phyloP scores from a whole-genome alignment of 2,113 vertebrate genomes.

The Engraulis encrasicolus region DNA sequence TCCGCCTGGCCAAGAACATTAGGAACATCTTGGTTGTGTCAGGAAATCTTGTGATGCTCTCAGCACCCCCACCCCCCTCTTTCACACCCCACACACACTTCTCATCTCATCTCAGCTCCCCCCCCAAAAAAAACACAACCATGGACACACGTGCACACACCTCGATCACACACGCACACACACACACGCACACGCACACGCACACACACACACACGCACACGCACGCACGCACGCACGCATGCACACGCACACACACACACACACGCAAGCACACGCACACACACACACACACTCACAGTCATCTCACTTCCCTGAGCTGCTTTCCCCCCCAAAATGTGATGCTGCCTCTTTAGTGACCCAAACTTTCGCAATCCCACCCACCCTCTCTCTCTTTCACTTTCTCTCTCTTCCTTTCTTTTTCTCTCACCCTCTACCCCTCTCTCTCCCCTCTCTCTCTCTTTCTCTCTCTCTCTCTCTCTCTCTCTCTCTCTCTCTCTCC shows the following conservation, averaged over 20 bases:
- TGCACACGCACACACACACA: slow-evolving; percentile 30
- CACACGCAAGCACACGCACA: not conserved
- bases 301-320: slow-evolving; percentile 32
- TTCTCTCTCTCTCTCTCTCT: slow-evolving; percentile 43
- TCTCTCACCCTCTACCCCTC: slow-evolving; percentile 52
- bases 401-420: slow-evolving; percentile 10
- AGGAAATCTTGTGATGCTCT: slow-evolving; percentile 63
- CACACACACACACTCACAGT: not conserved
- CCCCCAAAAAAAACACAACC: too few species aligned
- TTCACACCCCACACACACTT: not conserved
- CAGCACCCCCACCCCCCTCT: slow-evolving; percentile 25
- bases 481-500: slow-evolving; percentile 2
- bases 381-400: not conserved
- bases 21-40: slow-evolving; percentile 75
- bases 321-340: slow-evolving; percentile 59
- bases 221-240: not conserved
- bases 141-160: not conserved
- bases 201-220: not conserved
- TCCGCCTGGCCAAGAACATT: slow-evolving; percentile 64
- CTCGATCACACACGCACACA: not conserved
- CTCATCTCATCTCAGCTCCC: not conserved
- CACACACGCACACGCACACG: slow-evolving; percentile 19
- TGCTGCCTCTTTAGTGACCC: slow-evolving; percentile 58
- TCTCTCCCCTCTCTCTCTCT: too few species aligned
- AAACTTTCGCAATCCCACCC: slow-evolving; percentile 23